A percentile compares a stretch with the other conserved stretches of the same genome.
Evolutionary conservation across 2,113 vertebrate genomes (phyloP).

Genomic region (Seriola rivoliana): DNA sequence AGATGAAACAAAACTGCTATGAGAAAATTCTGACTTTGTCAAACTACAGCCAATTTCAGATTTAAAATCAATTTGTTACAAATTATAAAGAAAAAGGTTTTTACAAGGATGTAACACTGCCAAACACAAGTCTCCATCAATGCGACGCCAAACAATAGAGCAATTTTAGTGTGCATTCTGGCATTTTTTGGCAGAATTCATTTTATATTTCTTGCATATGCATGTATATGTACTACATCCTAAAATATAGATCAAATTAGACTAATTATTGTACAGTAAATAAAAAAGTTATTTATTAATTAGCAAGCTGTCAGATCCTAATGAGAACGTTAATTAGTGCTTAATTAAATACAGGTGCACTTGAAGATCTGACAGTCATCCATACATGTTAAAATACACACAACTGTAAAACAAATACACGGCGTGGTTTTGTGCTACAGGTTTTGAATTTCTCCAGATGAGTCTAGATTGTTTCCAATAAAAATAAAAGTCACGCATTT

Average conservation of each 20-base stretch:
- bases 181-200: constrained; percentile 1
- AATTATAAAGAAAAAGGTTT: background rate
- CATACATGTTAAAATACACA: constrained; percentile 18
- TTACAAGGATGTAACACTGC: background rate
- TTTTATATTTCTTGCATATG: background rate
- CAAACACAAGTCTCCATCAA: background rate
- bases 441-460: constrained; percentile 1
- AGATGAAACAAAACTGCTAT: background rate
- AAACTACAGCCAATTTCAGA: background rate
- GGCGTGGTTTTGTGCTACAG: constrained; percentile 31
- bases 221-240: background rate
- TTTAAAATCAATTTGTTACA: background rate
- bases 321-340: background rate
- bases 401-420: background rate
- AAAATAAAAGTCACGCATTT: constrained; percentile 50
- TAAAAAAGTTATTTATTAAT: constrained; percentile 19
- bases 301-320: constrained; percentile 8
- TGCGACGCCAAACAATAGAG: background rate
- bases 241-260: background rate
- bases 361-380: background rate
- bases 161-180: background rate
- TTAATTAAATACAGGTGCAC: constrained; percentile 22
- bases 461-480: background rate
- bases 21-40: background rate
- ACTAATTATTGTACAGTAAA: background rate